Evolutionary conservation across 2,888 invertebrate genomes (phyloP), one percentile per base, ranked within the genome.

Genomic region (Augiades crinisus): DNA sequence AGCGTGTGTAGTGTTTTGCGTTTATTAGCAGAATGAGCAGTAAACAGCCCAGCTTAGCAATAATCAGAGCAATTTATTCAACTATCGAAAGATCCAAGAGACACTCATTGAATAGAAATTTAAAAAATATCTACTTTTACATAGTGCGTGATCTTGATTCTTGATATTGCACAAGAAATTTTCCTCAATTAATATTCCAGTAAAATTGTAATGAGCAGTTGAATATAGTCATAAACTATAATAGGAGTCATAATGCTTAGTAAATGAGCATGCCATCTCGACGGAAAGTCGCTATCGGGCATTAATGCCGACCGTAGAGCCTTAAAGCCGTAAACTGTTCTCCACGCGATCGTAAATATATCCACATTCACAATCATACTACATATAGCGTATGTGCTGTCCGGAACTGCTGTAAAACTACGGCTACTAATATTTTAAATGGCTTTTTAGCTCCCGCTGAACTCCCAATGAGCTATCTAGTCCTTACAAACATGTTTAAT

Each of bases 261-360:
- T 38, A 47, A 37, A 47, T 37, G 47, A 38, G 19, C 27, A 46
- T 44, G 16, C 12, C n/a, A 36, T 46, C 22, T 24, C 46, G 22
- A 33, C 17, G 19, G 10, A 38, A 19, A 43, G 34, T 49, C 36
- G 49, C 52, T 51, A 50, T 57, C 49, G 38, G 52, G 53, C 56
- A 57, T 57, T 61, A 58, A 61, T 58, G 54, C 60, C 49, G 55
- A 57, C 58, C 64, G 71, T 68, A 73, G 63, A 67, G 68, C 63
- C 62, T 57, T 62, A 64, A 69, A 60, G 65, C 64, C 63, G 64
- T 83, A 79, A 82, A 84, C 57, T 64, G 66, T 71, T 70, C 62
- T 72, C 72, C 72, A 76, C 71, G 75, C 75, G 77, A 77, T 81
- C 83, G 77, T 85, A 81, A 84, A 83, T 70, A 70, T 68, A 67